Evolutionary conservation across 2,888 invertebrate species (phyloP).

Genomic region (Lithophane leautieri): DNA sequence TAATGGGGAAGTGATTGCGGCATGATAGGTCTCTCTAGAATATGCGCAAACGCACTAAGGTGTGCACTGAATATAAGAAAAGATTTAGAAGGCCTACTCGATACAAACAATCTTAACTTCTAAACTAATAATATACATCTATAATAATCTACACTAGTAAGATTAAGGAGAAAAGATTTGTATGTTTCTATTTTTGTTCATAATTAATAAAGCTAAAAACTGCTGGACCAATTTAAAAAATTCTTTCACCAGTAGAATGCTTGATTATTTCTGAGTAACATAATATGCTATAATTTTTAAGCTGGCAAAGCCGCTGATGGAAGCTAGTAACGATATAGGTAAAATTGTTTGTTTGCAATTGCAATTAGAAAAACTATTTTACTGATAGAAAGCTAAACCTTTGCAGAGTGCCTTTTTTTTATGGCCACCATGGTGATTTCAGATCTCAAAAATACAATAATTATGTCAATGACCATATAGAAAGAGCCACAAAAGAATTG

Average conservation of each 20-base stretch:
- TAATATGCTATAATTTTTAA: no score
- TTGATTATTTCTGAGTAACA: no score
- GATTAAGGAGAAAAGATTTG: no score
- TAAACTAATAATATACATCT: background rate
- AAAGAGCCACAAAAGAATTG: background rate
- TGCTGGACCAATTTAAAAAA: no score
- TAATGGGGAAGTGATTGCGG: constrained; percentile 52
- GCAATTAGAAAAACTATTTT: background rate
- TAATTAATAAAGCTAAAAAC: no score
- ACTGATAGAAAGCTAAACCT: background rate
- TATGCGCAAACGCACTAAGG: constrained; percentile 20
- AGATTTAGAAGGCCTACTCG: constrained; percentile 31
- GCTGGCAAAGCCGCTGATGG: no score
- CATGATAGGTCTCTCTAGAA: constrained; percentile 41
- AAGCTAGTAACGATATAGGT: background rate
- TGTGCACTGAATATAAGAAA: background rate
- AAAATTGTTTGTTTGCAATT: background rate
- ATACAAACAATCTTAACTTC: background rate
- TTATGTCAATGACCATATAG: background rate
- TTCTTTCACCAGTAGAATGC: no score
- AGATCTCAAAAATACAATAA: background rate
- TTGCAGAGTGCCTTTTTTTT: background rate
- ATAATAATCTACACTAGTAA: no score
- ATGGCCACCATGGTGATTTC: background rate
- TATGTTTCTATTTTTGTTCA: no score